Evolutionary conservation across 1,140 invertebrate genomes (phyloP).

Genomic region (Trichoplusia ni): DNA sequence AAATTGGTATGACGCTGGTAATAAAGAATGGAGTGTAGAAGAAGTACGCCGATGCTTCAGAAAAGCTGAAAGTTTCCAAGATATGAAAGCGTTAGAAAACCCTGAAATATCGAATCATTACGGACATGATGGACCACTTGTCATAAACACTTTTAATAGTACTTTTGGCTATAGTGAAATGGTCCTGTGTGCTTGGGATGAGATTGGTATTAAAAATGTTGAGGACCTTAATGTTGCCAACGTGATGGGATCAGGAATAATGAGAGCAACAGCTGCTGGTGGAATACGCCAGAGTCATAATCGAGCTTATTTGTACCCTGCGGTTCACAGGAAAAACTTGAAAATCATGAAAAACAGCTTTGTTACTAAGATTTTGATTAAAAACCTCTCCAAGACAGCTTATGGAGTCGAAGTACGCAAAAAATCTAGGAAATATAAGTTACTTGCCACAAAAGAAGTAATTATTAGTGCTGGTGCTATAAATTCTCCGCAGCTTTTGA

Average conservation of each 20-base stretch:
- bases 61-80: slow-evolving; percentile 44
- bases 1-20: slow-evolving; percentile 84
- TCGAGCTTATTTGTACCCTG: slow-evolving; percentile 82
- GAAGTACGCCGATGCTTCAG: slow-evolving; percentile 32
- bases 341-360: slow-evolving; percentile 83
- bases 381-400: slow-evolving; percentile 43
- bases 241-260: slow-evolving; percentile 66
- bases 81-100: slow-evolving; percentile 26
- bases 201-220: slow-evolving; percentile 48
- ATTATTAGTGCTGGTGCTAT: slow-evolving; percentile 79
- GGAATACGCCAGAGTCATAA: slow-evolving; percentile 84
- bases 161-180: slow-evolving; percentile 39
- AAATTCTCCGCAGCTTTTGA: slow-evolving; percentile 79
- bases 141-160: slow-evolving; percentile 40
- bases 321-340: slow-evolving; percentile 85
- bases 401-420: slow-evolving; percentile 62
- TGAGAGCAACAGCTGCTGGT: slow-evolving; percentile 60
- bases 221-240: slow-evolving; percentile 62
- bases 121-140: slow-evolving; percentile 39
- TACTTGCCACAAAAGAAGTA: slow-evolving; percentile 76
- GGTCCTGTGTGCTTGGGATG: slow-evolving; percentile 59
- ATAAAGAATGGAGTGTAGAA: slow-evolving; percentile 84
- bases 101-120: slow-evolving; percentile 26
- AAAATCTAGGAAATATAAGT: slow-evolving; percentile 44
- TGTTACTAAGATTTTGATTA: slow-evolving; percentile 76